Evolutionary conservation across 2,888 invertebrate genomes (phyloP).

Genomic region (Perizoma flavofasciatum): DNA sequence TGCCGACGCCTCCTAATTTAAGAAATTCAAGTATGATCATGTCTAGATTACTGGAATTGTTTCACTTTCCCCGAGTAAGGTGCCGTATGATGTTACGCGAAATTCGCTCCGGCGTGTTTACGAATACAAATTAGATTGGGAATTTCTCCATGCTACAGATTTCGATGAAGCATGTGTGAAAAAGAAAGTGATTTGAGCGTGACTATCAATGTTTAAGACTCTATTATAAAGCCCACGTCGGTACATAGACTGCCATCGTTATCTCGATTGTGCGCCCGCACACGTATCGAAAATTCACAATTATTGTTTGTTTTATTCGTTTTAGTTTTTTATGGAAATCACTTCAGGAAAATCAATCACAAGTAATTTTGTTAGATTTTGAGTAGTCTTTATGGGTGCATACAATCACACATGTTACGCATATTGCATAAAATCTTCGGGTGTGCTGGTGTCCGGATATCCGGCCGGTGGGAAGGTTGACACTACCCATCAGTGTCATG

Average conservation of each 20-base stretch:
- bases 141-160: conserved; percentile 75
- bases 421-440: too few relatives aligned
- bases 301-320: conserved; percentile 1
- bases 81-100: conserved; percentile 57
- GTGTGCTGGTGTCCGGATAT: conserved; percentile 16
- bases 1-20: conserved; percentile 47
- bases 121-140: conserved; percentile 72
- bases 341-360: conserved; percentile 5
- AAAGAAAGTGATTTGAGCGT: conserved; percentile 67
- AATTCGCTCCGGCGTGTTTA: conserved; percentile 60
- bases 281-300: conserved; percentile 12
- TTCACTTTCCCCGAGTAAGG: conserved; percentile 54
- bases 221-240: conserved; percentile 32
- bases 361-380: conserved; percentile 2
- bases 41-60: conserved; percentile 46
- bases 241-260: conserved; percentile 17
- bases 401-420: too few relatives aligned
- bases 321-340: not conserved
- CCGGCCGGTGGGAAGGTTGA: conserved; percentile 9
- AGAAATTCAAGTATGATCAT: conserved; percentile 45
- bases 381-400: too few relatives aligned
- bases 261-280: conserved; percentile 12
- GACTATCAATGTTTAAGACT: conserved; percentile 47
- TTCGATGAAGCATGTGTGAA: conserved; percentile 61
- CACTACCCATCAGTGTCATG: conserved; percentile 5